Evolutionary conservation across 2,797 vertebrate genomes (phyloP).

Genomic region (Craterocephalus amniculus): DNA sequence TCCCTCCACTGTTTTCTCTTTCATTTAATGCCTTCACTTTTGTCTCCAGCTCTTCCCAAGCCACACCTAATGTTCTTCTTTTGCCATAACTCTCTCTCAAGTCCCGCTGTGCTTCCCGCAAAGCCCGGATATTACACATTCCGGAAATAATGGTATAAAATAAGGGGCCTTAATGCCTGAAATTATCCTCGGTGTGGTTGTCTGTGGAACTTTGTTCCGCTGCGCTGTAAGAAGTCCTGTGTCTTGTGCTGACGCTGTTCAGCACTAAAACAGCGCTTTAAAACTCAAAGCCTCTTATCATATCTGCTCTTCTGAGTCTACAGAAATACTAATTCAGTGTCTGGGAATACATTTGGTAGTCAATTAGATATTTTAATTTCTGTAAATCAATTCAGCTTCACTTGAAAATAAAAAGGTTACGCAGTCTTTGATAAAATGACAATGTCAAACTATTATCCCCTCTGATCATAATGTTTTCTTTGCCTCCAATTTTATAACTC

Average conservation of each 20-base stretch:
- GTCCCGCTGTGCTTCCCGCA: slow-evolving; percentile 35
- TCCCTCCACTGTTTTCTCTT: slow-evolving; percentile 45
- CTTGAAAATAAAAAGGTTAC: not conserved
- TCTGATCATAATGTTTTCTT: slow-evolving; percentile 50
- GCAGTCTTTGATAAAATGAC: not conserved
- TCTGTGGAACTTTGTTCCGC: slow-evolving; percentile 25
- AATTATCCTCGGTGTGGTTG: slow-evolving; percentile 37
- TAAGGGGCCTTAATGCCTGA: slow-evolving; percentile 30
- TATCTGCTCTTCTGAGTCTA: not conserved
- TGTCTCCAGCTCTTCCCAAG: slow-evolving; percentile 47
- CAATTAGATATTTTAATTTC: not conserved
- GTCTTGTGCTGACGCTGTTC: not conserved
- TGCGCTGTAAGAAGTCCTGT: not conserved
- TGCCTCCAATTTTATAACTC: slow-evolving; percentile 9
- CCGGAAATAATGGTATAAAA: slow-evolving; percentile 30
- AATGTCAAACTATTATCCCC: not conserved
- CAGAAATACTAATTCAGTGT: not conserved
- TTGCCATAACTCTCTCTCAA: slow-evolving; percentile 30
- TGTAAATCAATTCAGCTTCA: not conserved
- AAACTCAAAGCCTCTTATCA: not conserved
- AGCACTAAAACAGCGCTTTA: not conserved
- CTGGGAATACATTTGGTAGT: not conserved
- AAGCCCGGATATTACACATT: slow-evolving; percentile 46
- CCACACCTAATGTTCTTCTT: slow-evolving; percentile 53
- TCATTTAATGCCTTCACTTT: slow-evolving; percentile 51